Conservation (phyloP, 2,888 invertebrate genomes). For the Spatulosminthurus flaviceps region DNA sequence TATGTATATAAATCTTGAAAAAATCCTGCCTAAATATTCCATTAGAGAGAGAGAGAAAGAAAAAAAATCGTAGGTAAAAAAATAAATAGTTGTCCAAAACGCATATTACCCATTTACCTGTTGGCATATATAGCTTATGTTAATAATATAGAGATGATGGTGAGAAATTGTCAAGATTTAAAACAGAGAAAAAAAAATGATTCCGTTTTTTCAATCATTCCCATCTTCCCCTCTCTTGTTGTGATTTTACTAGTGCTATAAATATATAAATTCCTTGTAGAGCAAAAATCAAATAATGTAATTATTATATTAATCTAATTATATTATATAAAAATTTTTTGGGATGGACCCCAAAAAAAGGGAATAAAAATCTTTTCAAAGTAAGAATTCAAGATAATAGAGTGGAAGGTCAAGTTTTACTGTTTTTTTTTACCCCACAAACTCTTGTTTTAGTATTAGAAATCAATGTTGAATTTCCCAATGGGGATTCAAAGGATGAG, state of each 20-base stretch:
- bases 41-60: slow-evolving; percentile 1
- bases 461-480: too few species aligned
- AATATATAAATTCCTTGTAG: too few species aligned
- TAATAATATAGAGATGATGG: not conserved
- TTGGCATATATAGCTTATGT: not conserved
- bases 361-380: too few species aligned
- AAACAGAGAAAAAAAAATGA: not conserved
- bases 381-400: too few species aligned
- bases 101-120: slow-evolving; percentile 15
- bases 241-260: slow-evolving; percentile 24
- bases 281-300: too few species aligned
- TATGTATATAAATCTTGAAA: not conserved
- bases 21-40: slow-evolving; percentile 37
- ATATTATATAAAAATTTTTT: too few species aligned
- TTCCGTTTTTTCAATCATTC: not conserved
- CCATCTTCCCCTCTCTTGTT: slow-evolving; percentile 25
- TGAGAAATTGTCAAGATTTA: not conserved
- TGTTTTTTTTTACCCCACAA: too few species aligned
- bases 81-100: slow-evolving; percentile 15
- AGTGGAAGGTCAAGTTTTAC: too few species aligned
- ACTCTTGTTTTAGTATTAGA: too few species aligned
- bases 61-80: not conserved
- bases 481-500: too few species aligned
- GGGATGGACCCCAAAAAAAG: too few species aligned
- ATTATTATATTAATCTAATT: too few species aligned